Evolutionary conservation across 2,888 invertebrate species (phyloP).

Genomic region (Caenorhabditis panamensis): DNA sequence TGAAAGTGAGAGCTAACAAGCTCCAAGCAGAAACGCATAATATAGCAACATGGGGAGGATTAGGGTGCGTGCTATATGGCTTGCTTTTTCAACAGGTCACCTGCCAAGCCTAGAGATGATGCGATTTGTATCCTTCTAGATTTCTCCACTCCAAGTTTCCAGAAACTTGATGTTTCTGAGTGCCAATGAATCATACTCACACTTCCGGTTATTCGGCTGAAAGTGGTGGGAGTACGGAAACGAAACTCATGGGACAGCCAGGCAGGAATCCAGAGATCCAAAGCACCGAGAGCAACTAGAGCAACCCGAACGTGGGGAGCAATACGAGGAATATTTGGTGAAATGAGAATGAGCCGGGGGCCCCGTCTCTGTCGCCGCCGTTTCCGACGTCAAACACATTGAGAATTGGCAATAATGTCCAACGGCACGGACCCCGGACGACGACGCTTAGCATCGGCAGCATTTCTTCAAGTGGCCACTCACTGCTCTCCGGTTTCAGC

Average conservation of each 20-base stretch:
- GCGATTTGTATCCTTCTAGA: constrained; percentile 6
- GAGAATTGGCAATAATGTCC: constrained; percentile 59
- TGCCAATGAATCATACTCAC: background rate
- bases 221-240: too few species aligned
- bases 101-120: background rate
- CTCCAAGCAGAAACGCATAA: background rate
- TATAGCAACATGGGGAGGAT: background rate
- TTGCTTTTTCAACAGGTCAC: constrained; percentile 9
- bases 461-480: constrained; percentile 48
- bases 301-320: constrained; percentile 8
- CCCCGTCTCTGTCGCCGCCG: constrained; percentile 22
- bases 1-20: background rate
- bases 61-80: background rate
- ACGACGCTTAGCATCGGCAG: constrained; percentile 19
- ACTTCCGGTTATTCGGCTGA: background rate
- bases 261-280: too few species aligned
- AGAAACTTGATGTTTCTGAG: background rate
- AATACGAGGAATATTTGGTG: constrained; percentile 42
- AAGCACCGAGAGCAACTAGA: constrained; percentile 7
- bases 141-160: background rate
- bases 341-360: constrained; percentile 46
- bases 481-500: constrained; percentile 20
- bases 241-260: too few species aligned
- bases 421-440: constrained; percentile 14
- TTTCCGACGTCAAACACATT: constrained; percentile 61